These are phyloP conservation scores for Rhyacophila brunnea DNA, from an alignment of 1,140 invertebrate genomes.

Conservation along the genomic window DNA sequence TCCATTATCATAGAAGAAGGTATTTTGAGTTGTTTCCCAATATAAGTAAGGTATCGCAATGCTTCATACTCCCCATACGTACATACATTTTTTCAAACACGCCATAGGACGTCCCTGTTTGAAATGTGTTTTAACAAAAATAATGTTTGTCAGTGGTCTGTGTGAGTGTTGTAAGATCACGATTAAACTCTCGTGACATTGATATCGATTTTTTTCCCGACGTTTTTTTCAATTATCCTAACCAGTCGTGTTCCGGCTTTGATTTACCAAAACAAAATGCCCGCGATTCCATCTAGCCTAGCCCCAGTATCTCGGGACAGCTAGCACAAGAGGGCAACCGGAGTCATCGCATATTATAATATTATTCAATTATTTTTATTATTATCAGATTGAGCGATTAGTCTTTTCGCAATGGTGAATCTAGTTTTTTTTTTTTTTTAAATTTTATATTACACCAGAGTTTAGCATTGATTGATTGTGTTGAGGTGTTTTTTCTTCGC, in stretches of 20 bases:
- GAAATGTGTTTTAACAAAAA: no score
- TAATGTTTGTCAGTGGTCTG: neutral
- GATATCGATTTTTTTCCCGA: slow-evolving; percentile 10
- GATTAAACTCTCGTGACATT: slow-evolving; percentile 15
- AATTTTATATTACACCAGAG: no score
- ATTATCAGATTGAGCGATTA: neutral
- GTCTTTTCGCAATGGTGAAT: neutral
- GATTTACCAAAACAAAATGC: no score
- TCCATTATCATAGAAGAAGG: no score
- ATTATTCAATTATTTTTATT: neutral
- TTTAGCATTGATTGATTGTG: no score
- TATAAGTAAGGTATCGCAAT: no score
- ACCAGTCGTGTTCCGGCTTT: slow-evolving; percentile 3
- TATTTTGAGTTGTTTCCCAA: no score
- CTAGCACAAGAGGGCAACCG: neutral
- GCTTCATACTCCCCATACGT: no score
- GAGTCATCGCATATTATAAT: neutral
- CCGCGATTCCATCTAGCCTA: neutral
- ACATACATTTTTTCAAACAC: no score
- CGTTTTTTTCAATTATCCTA: neutral
- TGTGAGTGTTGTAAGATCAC: slow-evolving; percentile 2
- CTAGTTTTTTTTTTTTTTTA: neutral
- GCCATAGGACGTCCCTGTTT: no score
- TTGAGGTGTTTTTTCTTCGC: no score
- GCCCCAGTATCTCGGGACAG: no score